Evolutionary conservation across 2,888 invertebrate species (phyloP).

Genomic region (Melipona beecheii): DNA sequence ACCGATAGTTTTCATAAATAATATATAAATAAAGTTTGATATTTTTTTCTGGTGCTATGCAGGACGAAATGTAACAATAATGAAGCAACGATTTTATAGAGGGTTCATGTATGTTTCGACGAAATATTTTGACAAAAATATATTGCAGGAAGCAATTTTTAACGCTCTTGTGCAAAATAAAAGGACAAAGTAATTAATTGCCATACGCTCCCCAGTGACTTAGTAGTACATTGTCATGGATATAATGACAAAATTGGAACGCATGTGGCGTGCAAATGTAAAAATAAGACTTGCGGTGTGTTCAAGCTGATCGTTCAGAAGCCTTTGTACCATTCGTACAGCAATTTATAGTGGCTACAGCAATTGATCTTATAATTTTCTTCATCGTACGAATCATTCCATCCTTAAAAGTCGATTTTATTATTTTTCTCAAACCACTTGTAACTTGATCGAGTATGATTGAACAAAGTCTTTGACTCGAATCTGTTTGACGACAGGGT

Average conservation of each 20-base stretch:
- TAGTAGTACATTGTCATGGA: background rate
- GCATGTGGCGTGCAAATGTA: conserved; percentile 52
- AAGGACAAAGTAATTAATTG: conserved; percentile 2
- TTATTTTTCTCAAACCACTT: no score
- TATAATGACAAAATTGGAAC: conserved; percentile 47
- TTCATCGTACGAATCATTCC: background rate
- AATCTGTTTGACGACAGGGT: background rate
- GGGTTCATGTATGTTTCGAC: no score
- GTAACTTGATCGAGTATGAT: background rate
- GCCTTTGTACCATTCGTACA: background rate
- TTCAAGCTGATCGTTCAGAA: conserved; percentile 27
- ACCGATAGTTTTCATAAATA: no score
- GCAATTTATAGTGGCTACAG: no score
- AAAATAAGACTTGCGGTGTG: conserved; percentile 38
- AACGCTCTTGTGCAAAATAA: background rate
- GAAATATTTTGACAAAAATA: background rate
- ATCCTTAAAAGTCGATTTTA: background rate
- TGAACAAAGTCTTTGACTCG: background rate
- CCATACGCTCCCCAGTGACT: background rate
- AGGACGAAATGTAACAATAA: no score
- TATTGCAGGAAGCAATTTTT: background rate
- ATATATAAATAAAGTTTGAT: no score
- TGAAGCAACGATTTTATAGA: no score
- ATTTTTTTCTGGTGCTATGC: no score
- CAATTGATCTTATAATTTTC: background rate